Evolutionary conservation across 2,113 vertebrate genomes (phyloP), one percentile per base, ranked within the genome.

Genomic region (Macquaria ambigua): DNA sequence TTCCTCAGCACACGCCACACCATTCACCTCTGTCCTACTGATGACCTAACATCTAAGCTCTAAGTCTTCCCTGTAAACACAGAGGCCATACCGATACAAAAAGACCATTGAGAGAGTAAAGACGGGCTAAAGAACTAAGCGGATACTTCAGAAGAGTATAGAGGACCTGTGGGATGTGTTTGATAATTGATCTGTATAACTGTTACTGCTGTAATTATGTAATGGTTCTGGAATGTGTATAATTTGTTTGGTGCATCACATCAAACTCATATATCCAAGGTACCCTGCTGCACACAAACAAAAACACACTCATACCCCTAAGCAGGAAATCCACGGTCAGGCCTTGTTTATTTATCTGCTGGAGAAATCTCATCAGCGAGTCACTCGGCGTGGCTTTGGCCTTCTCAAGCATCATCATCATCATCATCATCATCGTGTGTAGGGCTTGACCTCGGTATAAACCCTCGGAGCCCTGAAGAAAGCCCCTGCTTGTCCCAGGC

Each of bases 261-360:
- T 83, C 48, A 80, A 81, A 46, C 62, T 74, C 10, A 21, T 53
- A 77, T 46, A 66, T 62, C 15, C 39, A 59, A 62, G 62, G 62
- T 61, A 12, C 39, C 25, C 31, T 58, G 21, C 52, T 55, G 23
- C 70, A 66, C 63, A 86, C 59, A 90, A 90, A 83, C 77, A 88
- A 81, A 73, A n/a, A 84, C 86, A 88, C 68, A 70, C 61, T 70
- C 67, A 62, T 48, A 78, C 56, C 77, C 43, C 59, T 52, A 69
- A 72, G 81, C 87, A 89, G 90, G 85, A 93, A 94, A 86, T 88
- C 81, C 78, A 90, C 3, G 68, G 80, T 80, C 75, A 84, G 81
- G 50, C 64, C 83, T 69, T 93, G 87, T 94, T 92, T 92, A 84
- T 96, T 95, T 94, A 90, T 93, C 78, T 90, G 37, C 59, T 39